These are phyloP conservation scores for Mylabris phalerata DNA, from an alignment of 1,140 invertebrate genomes.

Conservation along the genomic window DNA sequence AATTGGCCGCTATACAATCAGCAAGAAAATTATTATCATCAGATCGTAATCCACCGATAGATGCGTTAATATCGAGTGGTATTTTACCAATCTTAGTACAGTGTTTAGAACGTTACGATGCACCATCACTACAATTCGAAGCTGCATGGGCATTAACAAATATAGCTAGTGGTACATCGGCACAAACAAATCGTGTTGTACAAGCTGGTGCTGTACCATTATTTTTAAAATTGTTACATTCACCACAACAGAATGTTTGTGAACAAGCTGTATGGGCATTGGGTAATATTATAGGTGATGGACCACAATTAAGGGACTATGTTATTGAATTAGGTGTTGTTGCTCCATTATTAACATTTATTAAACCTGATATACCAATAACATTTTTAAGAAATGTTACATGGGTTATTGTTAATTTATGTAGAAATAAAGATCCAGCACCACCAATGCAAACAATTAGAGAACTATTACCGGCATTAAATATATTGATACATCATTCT, in stretches of 20 bases:
- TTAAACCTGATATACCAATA: slow-evolving; percentile 88
- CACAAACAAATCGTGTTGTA: slow-evolving; percentile 94
- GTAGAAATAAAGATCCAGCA: slow-evolving; percentile 92
- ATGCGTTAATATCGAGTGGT: slow-evolving; percentile 86
- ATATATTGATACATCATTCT: slow-evolving; percentile 87
- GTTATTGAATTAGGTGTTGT: slow-evolving; percentile 89
- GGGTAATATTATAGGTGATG: slow-evolving; percentile 90
- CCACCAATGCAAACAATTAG: slow-evolving; percentile 79
- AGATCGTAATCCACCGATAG: slow-evolving; percentile 98
- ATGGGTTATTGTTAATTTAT: slow-evolving; percentile 96
- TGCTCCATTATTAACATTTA: slow-evolving; percentile 80
- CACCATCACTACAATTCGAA: slow-evolving; percentile 94
- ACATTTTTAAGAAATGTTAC: slow-evolving; percentile 93
- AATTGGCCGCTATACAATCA: slow-evolving; percentile 76
- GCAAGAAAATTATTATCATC: slow-evolving; percentile 92
- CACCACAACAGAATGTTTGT: slow-evolving; percentile 93
- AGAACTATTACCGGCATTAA: slow-evolving; percentile 91
- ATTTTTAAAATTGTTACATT: slow-evolving; percentile 85
- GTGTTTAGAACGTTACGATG: slow-evolving; percentile 81
- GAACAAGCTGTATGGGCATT: slow-evolving; percentile 99
- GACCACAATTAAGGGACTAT: slow-evolving; percentile 81
- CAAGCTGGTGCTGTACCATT: slow-evolving; percentile 89
- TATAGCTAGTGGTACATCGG: slow-evolving; percentile 94
- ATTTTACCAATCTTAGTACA: slow-evolving; percentile 90
- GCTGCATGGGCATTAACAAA: slow-evolving; percentile 99